phyloP scores from a whole-genome alignment of 2,888 invertebrate genomes.

The Acleris emargana region DNA sequence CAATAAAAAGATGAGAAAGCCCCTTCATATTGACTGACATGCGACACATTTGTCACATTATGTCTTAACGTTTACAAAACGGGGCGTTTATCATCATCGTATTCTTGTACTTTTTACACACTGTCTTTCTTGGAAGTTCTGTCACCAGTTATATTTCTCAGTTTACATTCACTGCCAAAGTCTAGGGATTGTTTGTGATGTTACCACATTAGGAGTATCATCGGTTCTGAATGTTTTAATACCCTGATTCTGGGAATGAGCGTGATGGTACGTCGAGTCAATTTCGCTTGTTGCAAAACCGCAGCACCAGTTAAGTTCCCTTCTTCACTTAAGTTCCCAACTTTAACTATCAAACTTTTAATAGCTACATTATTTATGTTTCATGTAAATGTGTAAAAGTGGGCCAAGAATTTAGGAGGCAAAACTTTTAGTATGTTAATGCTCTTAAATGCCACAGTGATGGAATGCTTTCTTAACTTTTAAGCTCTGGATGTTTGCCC shows the following conservation, averaged over 20 bases:
- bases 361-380: constrained; percentile 28
- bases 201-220: too few species aligned
- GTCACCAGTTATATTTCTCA: constrained; percentile 15
- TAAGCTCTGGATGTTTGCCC: constrained; percentile 14
- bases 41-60: constrained; percentile 29
- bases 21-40: constrained; percentile 31
- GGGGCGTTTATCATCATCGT: constrained; percentile 50
- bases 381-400: constrained; percentile 30
- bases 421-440: constrained; percentile 35
- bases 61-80: constrained; percentile 36
- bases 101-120: constrained; percentile 49
- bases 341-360: constrained; percentile 38
- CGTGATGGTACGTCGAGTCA: constrained; percentile 65
- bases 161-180: neutral
- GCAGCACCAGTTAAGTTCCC: constrained; percentile 66
- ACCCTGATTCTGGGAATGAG: constrained; percentile 44
- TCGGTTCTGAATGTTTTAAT: too few species aligned
- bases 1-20: constrained; percentile 21
- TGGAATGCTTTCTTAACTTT: constrained; percentile 24
- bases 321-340: constrained; percentile 55
- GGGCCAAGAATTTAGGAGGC: constrained; percentile 24
- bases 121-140: constrained; percentile 59
- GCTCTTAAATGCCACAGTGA: constrained; percentile 30
- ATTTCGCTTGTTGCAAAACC: constrained; percentile 70
- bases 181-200: too few species aligned